Evolutionary conservation across 2,113 vertebrate species (phyloP).

Genomic region (Scalopus aquaticus): DNA sequence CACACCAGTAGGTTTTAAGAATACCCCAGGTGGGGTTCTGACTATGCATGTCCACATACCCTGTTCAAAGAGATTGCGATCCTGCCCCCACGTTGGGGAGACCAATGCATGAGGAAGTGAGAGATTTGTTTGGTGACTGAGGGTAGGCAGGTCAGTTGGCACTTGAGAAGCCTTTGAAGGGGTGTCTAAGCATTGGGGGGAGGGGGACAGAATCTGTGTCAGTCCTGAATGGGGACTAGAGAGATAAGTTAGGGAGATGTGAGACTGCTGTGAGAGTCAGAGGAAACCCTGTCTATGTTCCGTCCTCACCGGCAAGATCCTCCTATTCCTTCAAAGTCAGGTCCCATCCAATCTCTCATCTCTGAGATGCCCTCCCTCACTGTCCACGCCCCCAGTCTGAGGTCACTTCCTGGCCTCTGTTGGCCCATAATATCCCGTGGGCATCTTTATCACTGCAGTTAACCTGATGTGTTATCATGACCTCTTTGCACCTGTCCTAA

Average conservation of each 20-base stretch:
- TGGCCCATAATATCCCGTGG: fast-evolving
- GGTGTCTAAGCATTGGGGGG: background rate
- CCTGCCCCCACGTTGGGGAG: background rate
- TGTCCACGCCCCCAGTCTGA: too few species aligned
- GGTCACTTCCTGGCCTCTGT: background rate
- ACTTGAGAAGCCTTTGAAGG: background rate
- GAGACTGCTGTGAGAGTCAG: background rate
- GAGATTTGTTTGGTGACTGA: background rate
- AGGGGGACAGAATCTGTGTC: background rate
- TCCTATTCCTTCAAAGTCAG: background rate
- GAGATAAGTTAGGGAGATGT: background rate
- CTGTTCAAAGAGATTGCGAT: background rate
- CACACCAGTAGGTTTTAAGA: background rate
- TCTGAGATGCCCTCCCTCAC: background rate
- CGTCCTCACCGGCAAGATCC: background rate
- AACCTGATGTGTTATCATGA: background rate
- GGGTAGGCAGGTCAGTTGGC: background rate
- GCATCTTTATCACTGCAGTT: background rate
- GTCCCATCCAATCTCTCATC: background rate
- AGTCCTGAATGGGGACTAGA: background rate
- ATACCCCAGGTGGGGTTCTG: background rate
- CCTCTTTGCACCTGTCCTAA: background rate
- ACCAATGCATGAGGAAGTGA: background rate
- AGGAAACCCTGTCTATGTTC: background rate
- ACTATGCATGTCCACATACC: too few species aligned